Evolutionary conservation across 2,888 invertebrate species (phyloP).

Genomic region (Cephus sareptanus): DNA sequence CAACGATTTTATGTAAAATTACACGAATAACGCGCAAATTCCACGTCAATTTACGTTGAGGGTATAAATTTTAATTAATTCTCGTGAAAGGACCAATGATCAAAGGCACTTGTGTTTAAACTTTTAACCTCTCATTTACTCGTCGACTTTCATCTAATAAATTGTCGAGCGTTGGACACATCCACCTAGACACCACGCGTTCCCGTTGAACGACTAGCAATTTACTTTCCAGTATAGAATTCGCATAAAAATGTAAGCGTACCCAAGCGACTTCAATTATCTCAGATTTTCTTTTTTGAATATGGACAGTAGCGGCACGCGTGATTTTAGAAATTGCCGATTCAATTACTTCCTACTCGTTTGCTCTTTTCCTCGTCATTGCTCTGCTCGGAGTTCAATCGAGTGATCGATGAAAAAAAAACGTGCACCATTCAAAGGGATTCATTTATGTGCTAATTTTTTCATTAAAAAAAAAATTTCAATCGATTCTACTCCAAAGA

Average conservation of each 20-base stretch:
- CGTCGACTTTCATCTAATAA: background rate
- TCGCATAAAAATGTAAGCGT: background rate
- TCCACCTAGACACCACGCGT: background rate
- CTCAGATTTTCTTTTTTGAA: background rate
- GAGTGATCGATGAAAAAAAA: background rate
- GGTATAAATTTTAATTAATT: background rate
- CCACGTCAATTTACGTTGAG: background rate
- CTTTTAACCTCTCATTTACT: background rate
- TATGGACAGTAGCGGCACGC: background rate
- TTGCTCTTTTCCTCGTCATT: background rate
- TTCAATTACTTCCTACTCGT: background rate
- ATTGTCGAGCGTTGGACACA: background rate
- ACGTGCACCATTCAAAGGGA: background rate
- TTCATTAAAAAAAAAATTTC: background rate
- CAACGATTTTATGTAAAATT: background rate
- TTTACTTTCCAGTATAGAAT: background rate
- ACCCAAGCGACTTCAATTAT: background rate
- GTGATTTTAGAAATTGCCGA: background rate
- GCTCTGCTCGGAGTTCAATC: background rate
- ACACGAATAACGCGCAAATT: background rate
- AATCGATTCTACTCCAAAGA: background rate
- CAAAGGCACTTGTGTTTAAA: background rate
- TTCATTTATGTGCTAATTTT: background rate
- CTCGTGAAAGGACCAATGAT: background rate
- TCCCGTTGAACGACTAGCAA: background rate